A percentile compares a stretch with the other conserved stretches of the same genome.
phyloP scores from a whole-genome alignment of 2,888 invertebrate genomes.

The Synergus gifuensis region DNA sequence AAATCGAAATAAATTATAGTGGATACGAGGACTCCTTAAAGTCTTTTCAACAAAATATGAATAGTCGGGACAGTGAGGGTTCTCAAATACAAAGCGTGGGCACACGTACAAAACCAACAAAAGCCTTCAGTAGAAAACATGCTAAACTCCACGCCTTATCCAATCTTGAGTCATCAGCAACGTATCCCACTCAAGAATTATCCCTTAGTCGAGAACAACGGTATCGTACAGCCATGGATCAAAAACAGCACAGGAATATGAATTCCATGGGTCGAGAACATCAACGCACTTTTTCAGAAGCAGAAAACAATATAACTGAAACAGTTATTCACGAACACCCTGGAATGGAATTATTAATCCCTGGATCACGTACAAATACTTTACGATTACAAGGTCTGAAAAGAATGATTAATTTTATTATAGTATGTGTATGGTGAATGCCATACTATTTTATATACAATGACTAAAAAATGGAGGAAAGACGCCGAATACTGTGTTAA shows the following conservation, averaged over 20 bases:
- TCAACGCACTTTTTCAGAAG: conserved; percentile 65
- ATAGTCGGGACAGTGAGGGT: conserved; percentile 70
- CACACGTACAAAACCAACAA: conserved; percentile 71
- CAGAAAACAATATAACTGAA: conserved; percentile 72
- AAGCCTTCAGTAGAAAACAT: conserved; percentile 53
- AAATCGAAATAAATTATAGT: conserved; percentile 75
- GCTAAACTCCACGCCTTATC: background rate
- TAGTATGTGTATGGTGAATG: too few species aligned
- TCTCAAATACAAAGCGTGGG: conserved; percentile 50
- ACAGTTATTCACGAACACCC: conserved; percentile 72
- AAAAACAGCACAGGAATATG: background rate
- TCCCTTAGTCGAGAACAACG: background rate
- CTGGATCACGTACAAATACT: background rate
- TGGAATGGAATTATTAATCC: background rate
- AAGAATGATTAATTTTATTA: too few species aligned
- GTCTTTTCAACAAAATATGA: conserved; percentile 79
- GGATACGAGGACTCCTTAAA: conserved; percentile 91
- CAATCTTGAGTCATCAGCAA: conserved; percentile 59
- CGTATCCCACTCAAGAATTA: background rate
- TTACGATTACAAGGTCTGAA: background rate
- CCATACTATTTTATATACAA: too few species aligned
- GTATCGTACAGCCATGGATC: background rate
- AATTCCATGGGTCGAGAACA: conserved; percentile 46
- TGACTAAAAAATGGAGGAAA: too few species aligned
- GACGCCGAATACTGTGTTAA: too few species aligned